Evolutionary conservation across 2,797 vertebrate species (phyloP), one percentile per base, ranked within the genome.

Genomic region (Anolis apletophallus): DNA sequence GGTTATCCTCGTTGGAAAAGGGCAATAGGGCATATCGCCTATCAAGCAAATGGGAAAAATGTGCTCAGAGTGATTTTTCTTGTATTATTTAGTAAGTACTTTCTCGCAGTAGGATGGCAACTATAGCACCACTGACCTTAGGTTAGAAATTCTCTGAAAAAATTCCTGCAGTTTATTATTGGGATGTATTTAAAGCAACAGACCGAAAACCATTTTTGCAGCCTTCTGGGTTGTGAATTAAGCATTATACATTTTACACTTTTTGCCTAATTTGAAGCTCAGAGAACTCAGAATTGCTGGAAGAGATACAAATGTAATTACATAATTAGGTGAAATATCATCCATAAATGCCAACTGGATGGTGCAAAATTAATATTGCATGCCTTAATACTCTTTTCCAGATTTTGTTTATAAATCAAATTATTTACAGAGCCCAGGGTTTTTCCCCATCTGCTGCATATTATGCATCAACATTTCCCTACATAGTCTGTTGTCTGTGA

Each of bases 1-100:
- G 89, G 86, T 90, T 12, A 10, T 83, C 77, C 40, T 72, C 10
- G 36, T 34, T 61, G 68, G 54, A 80, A 73, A 69, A 59, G 68
- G 40, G 36, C 55, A 50, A 72, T 57, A 79, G 84, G 29, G 54
- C 68, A 61, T 73, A 26, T 2, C 59, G 21, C 32, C 68, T 80
- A 55, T 80, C 71, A 23, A 52, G 34, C 40, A 69, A 85, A 77
- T 50, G 36, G 50, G 74, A 84, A 84, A 57, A 59, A 77, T 80
- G 29, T 80, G 19, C 36, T 72, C 19, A 52, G 32, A 80, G 29
- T 61, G 12, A 12, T 73, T 50, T 80, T 72, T 80, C 34, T 80
- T 79, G 5, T n/a, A 80, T 36, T 73, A 71, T 34, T 69, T 59
- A 26, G 69, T 55, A 61, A 80, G 21, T 74, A 50, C 36, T 74